Conservation (phyloP, 2,797 vertebrate species). For the Gymnodraco acuticeps region DNA sequence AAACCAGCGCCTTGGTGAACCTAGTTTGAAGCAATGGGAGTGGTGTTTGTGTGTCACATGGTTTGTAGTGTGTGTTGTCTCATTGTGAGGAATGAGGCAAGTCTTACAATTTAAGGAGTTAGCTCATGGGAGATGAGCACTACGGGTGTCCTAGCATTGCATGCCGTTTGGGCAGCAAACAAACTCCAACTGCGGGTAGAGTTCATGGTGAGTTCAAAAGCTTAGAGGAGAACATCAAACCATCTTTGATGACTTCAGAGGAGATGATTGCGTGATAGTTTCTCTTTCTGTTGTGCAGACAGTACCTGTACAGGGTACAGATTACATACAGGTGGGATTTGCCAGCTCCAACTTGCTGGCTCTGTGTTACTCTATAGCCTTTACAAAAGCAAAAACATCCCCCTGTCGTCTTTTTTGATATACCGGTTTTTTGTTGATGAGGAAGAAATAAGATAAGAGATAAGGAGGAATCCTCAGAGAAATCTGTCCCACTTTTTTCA, state of each 20-base stretch:
- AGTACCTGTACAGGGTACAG: slow-evolving; percentile 46
- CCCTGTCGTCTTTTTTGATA: slow-evolving; percentile 45
- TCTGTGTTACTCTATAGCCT: slow-evolving; percentile 50
- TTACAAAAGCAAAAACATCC: slow-evolving; percentile 50
- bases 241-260: slow-evolving; percentile 74
- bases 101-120: slow-evolving; percentile 49
- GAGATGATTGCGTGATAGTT: slow-evolving; percentile 60
- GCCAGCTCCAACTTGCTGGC: slow-evolving; percentile 41
- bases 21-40: slow-evolving; percentile 30
- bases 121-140: slow-evolving; percentile 55
- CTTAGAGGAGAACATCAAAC: slow-evolving; percentile 63
- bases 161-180: slow-evolving; percentile 59
- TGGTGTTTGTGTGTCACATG: slow-evolving; percentile 25
- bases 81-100: slow-evolving; percentile 49
- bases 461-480: background rate
- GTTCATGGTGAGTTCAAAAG: slow-evolving; percentile 72
- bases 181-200: slow-evolving; percentile 54
- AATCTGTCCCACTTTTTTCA: too few species aligned
- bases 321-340: slow-evolving; percentile 66
- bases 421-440: slow-evolving; percentile 38
- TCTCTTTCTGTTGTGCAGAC: slow-evolving; percentile 48
- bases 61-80: slow-evolving; percentile 15
- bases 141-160: slow-evolving; percentile 34
- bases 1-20: slow-evolving; percentile 43
- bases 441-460: slow-evolving; percentile 25